Conservation (phyloP, 2,797 vertebrate genomes). For the Alcedo quadribrachys region DNA sequence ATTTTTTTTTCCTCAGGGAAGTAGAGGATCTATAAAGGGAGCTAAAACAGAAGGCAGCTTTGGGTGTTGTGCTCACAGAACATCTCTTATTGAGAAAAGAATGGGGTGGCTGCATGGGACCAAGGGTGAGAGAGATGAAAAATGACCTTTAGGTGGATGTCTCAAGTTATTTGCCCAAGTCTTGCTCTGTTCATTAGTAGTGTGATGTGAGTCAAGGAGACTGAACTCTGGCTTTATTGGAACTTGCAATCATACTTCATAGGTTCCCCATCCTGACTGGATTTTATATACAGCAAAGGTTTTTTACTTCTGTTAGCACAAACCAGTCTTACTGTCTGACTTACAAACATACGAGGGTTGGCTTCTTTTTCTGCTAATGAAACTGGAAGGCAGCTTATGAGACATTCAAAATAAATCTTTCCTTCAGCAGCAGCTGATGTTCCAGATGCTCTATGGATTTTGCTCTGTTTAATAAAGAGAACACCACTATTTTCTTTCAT, state of each 20-base stretch:
- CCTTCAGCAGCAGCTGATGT: slow-evolving; percentile 58
- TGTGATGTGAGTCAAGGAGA: background rate
- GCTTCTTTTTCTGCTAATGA: background rate
- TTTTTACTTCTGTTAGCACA: background rate
- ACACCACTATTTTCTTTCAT: slow-evolving; percentile 30
- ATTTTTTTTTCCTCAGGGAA: background rate
- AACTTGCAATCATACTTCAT: background rate
- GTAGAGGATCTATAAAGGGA: background rate
- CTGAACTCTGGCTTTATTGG: background rate
- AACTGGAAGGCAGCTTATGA: slow-evolving; percentile 14
- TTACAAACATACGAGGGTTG: background rate
- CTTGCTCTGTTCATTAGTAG: background rate
- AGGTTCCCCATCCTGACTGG: background rate
- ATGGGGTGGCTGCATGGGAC: background rate
- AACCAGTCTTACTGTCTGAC: background rate
- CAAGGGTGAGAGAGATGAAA: background rate
- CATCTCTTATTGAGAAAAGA: background rate
- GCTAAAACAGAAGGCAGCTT: background rate
- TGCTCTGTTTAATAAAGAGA: slow-evolving; percentile 49
- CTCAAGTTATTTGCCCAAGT: background rate
- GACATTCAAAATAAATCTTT: slow-evolving; percentile 49
- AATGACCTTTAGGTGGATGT: background rate
- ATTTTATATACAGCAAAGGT: background rate
- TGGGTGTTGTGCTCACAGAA: background rate
- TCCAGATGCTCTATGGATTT: slow-evolving; percentile 56